Conservation (phyloP, 2,113 vertebrate species). For the Corvus hawaiiensis region DNA sequence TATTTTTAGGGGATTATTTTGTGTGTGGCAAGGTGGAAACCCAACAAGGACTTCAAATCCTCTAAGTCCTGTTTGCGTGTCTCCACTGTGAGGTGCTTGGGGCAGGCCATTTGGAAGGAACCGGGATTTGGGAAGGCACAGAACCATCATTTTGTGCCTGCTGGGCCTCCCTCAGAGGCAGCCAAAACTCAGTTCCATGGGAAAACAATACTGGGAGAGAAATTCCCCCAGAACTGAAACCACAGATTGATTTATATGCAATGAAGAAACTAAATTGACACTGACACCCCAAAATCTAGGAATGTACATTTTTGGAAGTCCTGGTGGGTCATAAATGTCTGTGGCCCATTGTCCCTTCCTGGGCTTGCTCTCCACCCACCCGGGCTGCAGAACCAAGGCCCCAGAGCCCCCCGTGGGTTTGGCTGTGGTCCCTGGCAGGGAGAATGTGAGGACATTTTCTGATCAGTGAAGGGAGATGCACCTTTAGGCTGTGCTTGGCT, state of each 20-base stretch:
- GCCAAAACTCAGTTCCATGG: background rate
- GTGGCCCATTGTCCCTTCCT: background rate
- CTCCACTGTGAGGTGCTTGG: background rate
- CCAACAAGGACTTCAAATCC: background rate
- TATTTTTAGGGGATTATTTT: background rate
- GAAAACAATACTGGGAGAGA: background rate
- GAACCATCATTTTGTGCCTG: background rate
- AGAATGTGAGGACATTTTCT: background rate
- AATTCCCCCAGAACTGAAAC: background rate
- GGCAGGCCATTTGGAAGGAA: background rate
- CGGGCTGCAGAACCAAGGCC: background rate
- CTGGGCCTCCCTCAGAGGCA: background rate
- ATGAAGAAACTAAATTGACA: fast-evolving
- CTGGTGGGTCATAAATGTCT: background rate
- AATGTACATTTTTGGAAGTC: background rate
- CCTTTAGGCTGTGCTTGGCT: background rate
- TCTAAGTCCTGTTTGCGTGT: background rate
- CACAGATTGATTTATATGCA: fast-evolving
- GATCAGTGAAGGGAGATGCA: background rate
- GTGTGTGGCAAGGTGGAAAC: background rate
- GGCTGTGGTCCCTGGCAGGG: background rate
- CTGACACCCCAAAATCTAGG: background rate
- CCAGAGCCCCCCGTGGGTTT: background rate
- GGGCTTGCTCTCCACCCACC: background rate
- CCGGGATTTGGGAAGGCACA: background rate